Evolutionary conservation across 2,888 invertebrate genomes (phyloP), one percentile per base, ranked within the genome.

Genomic region (Julus scandinavius): DNA sequence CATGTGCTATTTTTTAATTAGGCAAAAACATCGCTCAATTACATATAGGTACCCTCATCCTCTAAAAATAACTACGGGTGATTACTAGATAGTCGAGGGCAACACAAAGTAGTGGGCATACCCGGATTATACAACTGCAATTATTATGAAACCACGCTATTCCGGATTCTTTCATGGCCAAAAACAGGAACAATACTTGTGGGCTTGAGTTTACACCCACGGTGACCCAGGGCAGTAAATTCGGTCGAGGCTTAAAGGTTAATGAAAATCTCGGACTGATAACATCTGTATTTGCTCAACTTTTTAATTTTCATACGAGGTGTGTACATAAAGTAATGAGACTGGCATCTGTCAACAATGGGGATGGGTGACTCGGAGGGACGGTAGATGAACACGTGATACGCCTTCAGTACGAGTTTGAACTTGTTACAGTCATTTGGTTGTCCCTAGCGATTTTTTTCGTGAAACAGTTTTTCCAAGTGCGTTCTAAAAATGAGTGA

Each of bases 1-100:
- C n/a, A 63, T 63, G 63, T 63, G 63, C 63, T 63, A 63, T 63
- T 63, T 63, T 63, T 20, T 63, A 63, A 63, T 63, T 63, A 20
- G 63, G 63, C 63, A 63, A 63, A 63, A 63, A 63, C 63, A 63
- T 6, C 20, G 63, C 63, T 63, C 17, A 63, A 63, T 63, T 63
- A 63, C 63, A 63, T 63, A n/a, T 5, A 58, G 29, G 29, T 17
- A 15, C 58, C 58, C 58, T 58, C 58, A 58, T 58, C 58, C 17
- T 58, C 63, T 11, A 63, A 63, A 63, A 63, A 63, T 63, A 63
- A 17, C 20, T 5, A n/a, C 20, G 54, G 54, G 0, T 9, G 3
- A 54, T 15, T 54, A 4, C 1, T 4, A 11, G 6, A 7, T 63
- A 6, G 7, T n/a, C 20, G n/a, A 20, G 6, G 20, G 63, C 2